A percentile compares a stretch with the other conserved stretches of the same genome.
phyloP scores from a whole-genome alignment of 2,888 invertebrate species.

The Ceramica pisi region DNA sequence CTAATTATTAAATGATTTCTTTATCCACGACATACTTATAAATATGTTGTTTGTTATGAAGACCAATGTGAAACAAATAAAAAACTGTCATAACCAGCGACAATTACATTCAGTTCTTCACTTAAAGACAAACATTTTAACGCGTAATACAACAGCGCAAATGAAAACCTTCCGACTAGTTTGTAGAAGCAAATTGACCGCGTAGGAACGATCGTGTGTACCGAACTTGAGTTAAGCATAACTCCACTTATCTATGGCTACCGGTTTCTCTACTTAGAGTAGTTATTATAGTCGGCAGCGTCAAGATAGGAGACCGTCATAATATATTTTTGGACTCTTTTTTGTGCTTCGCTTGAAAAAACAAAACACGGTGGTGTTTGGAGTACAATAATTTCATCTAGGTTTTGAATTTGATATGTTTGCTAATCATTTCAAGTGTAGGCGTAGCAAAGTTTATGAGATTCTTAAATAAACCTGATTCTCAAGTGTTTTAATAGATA shows the following conservation, averaged over 20 bases:
- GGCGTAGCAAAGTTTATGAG: conserved; percentile 25
- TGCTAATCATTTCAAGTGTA: conserved; percentile 18
- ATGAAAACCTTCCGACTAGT: conserved; percentile 69
- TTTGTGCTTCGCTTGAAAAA: conserved; percentile 16
- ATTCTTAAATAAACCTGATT: conserved; percentile 27
- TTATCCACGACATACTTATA: too few relatives aligned
- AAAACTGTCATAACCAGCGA: conserved; percentile 35
- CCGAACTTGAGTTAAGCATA: conserved; percentile 77
- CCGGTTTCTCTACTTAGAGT: conserved; percentile 76
- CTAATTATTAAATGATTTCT: too few relatives aligned
- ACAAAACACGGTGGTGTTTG: conserved; percentile 16
- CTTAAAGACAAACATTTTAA: conserved; percentile 62
- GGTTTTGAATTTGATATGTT: conserved; percentile 11
- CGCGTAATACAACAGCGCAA: conserved; percentile 57
- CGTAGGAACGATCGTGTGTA: conserved; percentile 75
- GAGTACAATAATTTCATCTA: background rate
- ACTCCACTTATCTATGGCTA: conserved; percentile 83
- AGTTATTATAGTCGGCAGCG: conserved; percentile 39
- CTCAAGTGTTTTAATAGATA: conserved; percentile 26
- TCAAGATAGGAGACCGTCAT: conserved; percentile 21
- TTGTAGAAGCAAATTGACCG: conserved; percentile 82
- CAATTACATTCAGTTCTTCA: conserved; percentile 46
- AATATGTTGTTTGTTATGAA: too few relatives aligned
- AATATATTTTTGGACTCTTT: conserved; percentile 5
- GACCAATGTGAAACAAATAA: conserved; percentile 4